Evolutionary conservation across 1,140 invertebrate species (phyloP), one percentile per base, ranked within the genome.

Genomic region (Akabosia matsudoensis): DNA sequence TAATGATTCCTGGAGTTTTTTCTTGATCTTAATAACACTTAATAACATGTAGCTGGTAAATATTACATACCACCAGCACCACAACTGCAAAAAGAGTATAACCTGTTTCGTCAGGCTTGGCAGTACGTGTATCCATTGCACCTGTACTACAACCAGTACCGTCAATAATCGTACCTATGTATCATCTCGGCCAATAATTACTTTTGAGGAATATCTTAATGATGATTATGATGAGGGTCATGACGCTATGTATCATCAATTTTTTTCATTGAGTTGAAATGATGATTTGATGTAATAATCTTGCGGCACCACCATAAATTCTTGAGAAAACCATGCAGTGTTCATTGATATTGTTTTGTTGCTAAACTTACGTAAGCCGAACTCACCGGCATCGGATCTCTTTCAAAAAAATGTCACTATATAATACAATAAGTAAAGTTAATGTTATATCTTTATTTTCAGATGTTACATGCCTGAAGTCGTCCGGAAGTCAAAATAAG

Each of bases 31-130:
- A 67, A 67, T 67, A 67, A 67, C 30, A 67, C 61, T 67, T 67
- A 67, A 67, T 67, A 67, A 31, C 54, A 61, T 61, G 54, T 67
- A 67, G n/a, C 61, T 67, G 61, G 61, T 31, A 67, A 30, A 28
- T 13, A 67, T 56, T 56, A 56, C 22, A 22, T 45, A 45, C 37
- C 37, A 45, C 37, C 37, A 45, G n/a, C 37, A 45, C 7, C 7
- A 45, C 37, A 45, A 45, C 37, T n/a, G n/a, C n/a, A n/a, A n/a
- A n/a, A n/a, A 61, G 14, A 61, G 7, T 10, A 24, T 24, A 67
- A 67, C 61, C 61, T 67, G 61, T 67, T 67, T 67, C 24, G 10
- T 45, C n/a, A n/a, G n/a, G n/a, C n/a, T n/a, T n/a, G n/a, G n/a
- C n/a, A n/a, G n/a, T n/a, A n/a, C n/a, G n/a, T n/a, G n/a, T n/a